These are phyloP conservation scores for Xenopus tropicalis DNA, from an alignment of 2,113 vertebrate species.

Conservation along the genomic window DNA sequence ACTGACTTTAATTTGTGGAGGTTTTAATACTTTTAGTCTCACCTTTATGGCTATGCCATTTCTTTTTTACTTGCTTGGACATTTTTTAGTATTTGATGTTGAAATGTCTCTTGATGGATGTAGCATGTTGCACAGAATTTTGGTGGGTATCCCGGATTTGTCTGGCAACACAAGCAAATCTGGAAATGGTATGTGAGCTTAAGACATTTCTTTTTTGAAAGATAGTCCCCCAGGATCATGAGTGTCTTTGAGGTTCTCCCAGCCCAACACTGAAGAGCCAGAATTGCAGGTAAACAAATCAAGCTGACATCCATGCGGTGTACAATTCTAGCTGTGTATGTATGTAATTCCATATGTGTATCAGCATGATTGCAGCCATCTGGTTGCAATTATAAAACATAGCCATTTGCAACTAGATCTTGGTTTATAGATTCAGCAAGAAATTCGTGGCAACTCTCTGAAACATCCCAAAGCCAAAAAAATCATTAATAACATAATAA, in stretches of 20 bases:
- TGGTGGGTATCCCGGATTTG: slow-evolving; percentile 7
- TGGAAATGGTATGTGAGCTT: slow-evolving; percentile 1
- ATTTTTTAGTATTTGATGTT: not conserved
- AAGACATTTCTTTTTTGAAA: slow-evolving; percentile 10
- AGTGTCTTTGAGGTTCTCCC: slow-evolving; percentile 20
- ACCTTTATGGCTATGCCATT: not conserved
- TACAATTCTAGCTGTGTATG: slow-evolving; percentile 38
- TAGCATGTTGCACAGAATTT: not conserved
- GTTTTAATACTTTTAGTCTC: not conserved
- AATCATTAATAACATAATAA: slow-evolving; percentile 44
- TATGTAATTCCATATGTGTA: slow-evolving; percentile 31
- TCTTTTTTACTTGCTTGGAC: not conserved
- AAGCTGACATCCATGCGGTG: slow-evolving; percentile 3
- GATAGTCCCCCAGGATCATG: slow-evolving; percentile 2
- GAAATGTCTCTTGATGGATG: not conserved
- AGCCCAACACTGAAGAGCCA: slow-evolving; percentile 11
- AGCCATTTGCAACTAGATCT: slow-evolving; percentile 45
- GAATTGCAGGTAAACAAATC: slow-evolving; percentile 45
- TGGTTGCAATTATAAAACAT: slow-evolving; percentile 54
- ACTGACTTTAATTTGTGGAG: no score
- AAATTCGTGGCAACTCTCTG: slow-evolving; percentile 47
- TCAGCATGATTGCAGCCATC: slow-evolving; percentile 46
- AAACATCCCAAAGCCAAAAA: slow-evolving; percentile 54
- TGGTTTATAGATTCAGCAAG: slow-evolving; percentile 52
- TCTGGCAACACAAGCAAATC: slow-evolving; percentile 5